Base-by-base conservation (phyloP, 2,888 invertebrate species). In the Linyphia triangularis region DNA sequence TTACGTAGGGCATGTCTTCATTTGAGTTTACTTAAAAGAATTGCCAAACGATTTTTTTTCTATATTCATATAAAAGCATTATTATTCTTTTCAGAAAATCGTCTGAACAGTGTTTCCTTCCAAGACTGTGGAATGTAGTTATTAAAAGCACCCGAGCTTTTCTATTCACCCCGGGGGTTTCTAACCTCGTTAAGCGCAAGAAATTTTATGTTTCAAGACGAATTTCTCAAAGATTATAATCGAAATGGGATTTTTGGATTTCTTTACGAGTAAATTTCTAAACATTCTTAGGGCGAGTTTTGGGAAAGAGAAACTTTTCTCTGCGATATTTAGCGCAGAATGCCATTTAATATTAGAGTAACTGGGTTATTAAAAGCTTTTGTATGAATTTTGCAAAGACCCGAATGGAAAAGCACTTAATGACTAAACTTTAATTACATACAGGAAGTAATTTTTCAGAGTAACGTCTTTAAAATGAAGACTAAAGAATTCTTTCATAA, bases 351-450 rank as follows among this genome's bases (percentile, higher is more conserved):
- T 16, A 51, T 10, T n/a, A n/a, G 28, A 28, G 9, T 73, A 73
- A 73, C 59, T 73, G 19, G n/a, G 30, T 73, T 73, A 73, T 6
- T 9, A 22, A 30, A 19, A 73, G 30, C 16, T 51, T 72, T 59
- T 57, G 10, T 7, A 19, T 30, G 16, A 5, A 19, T 22, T 73
- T 73, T 73, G 13, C 67, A 16, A 4, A 5, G 43, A 33, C 28
- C 30, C 3, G 57, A 59, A 26, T 57, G 33, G 30, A 30, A 73
- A 10, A 33, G 19, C n/a, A 28, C 13, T 57, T 73, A 59, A 73
- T 73, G 57, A 19, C 6, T 16, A 73, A 19, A 30, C 73, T 73
- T 73, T 73, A 22, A 73, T 73, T 51, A 51, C n/a, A n/a, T n/a
- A n/a, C 51, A 1, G 73, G 73, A n/a, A 16, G 10, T 70, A 63